Base-by-base conservation (phyloP, 2,797 vertebrate genomes). In the Corythornis leucogaster region DNA sequence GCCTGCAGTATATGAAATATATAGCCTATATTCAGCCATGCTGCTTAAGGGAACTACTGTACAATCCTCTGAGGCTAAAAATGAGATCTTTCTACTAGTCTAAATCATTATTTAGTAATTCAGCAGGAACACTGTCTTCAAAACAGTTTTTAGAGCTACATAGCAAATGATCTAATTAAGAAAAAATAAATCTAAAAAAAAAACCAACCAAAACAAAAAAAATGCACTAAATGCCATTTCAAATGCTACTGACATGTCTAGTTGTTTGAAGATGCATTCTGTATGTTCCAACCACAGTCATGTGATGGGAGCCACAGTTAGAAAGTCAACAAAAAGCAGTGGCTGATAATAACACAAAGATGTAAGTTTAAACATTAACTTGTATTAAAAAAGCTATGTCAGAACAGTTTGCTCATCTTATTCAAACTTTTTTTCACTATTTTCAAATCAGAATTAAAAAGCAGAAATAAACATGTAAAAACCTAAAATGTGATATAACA, bases 1-100 rank as follows among this genome's bases (percentile, higher is more conserved):
- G 88, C 40, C 82, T 89, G 75, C 82, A 79, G 69, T 92, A 92
- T 96, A 85, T 91, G 85, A 97, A 97, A 96, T 95, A 95, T 92
- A 94, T 79, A 83, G 89, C 80, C 86, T 96, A 50, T 67, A 76
- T 96, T 87, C 89, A 95, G 42, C 80, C 74, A 68, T 81, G 50
- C 71, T 96, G 77, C 80, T 92, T 83, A 76, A 87, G 51, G 42
- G 26, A 89, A 78, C 61, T 63, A 91, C 61, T 8, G 2, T 77
- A 73, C 35, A 89, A 61, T 75, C 31, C 45, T 91, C 69, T 89
- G 43, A 90, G 82, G 92, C 54, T 90, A 90, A 87, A 95, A 95
- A 81, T 57, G 33, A 94, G 73, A 77, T 69, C 40, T 92, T 93
- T 77, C 53, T 45, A n/a, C 61, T 50, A 81, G 21, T 55, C 54